Conservation (phyloP, 2,888 invertebrate species). For the Steromphala cineraria region DNA sequence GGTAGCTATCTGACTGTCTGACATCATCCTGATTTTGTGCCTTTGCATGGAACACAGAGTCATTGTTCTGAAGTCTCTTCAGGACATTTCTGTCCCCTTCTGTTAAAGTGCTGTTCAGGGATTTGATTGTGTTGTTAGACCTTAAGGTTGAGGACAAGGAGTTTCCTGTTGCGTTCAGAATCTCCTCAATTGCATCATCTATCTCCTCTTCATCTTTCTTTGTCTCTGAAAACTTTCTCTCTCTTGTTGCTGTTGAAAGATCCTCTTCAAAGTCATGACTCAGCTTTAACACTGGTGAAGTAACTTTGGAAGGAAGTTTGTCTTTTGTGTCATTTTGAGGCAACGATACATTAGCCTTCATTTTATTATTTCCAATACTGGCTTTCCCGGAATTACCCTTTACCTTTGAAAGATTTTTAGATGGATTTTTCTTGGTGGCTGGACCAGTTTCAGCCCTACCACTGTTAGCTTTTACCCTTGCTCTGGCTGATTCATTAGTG, state of each 20-base stretch:
- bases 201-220: slow-evolving; percentile 48
- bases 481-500: neutral
- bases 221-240: slow-evolving; percentile 59
- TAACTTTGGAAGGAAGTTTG: neutral
- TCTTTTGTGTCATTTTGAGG: neutral
- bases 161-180: slow-evolving; percentile 59
- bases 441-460: neutral
- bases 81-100: slow-evolving; percentile 58
- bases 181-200: slow-evolving; percentile 69
- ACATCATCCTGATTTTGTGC: slow-evolving; percentile 28
- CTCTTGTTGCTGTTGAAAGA: slow-evolving; percentile 33
- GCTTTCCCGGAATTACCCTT: neutral
- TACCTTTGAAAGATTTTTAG: neutral
- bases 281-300: neutral
- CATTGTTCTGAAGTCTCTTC: slow-evolving; percentile 45
- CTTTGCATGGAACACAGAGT: slow-evolving; percentile 64
- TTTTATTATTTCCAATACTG: neutral
- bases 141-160: slow-evolving; percentile 48
- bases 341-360: neutral
- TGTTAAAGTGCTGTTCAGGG: slow-evolving; percentile 56
- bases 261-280: neutral
- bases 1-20: slow-evolving; percentile 38
- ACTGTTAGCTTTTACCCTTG: neutral
- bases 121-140: slow-evolving; percentile 41
- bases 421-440: neutral